phyloP scores from a whole-genome alignment of 2,113 vertebrate genomes.

The Odobenus rosmarus region DNA sequence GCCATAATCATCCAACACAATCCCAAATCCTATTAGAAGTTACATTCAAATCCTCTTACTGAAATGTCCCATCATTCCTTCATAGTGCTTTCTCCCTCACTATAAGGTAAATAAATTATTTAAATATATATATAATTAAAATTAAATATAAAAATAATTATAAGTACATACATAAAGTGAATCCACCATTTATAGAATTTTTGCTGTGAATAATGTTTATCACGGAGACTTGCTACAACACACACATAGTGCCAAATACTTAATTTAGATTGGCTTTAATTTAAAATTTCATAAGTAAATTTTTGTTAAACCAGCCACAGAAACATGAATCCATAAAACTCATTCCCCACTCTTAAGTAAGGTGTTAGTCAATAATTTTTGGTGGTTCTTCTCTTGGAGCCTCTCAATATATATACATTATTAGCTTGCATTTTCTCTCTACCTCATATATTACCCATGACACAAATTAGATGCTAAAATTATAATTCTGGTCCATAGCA shows the following conservation, averaged over 20 bases:
- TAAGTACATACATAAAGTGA: background rate
- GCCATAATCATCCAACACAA: too few relatives aligned
- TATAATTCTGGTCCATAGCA: background rate
- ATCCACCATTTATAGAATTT: background rate
- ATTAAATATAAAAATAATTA: background rate
- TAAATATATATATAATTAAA: background rate
- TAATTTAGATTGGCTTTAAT: background rate
- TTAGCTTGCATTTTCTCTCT: background rate
- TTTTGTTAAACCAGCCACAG: background rate
- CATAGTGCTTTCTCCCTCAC: background rate
- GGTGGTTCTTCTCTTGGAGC: background rate
- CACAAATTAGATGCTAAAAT: background rate
- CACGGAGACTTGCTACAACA: background rate
- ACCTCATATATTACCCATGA: background rate
- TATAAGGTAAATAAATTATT: background rate
- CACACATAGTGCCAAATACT: background rate
- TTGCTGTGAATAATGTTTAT: background rate
- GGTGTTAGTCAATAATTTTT: background rate
- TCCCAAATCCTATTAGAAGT: background rate
- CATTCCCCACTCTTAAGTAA: background rate
- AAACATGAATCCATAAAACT: background rate
- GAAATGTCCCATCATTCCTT: background rate
- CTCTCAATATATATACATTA: background rate
- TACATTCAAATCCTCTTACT: background rate
- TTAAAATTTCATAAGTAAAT: background rate